Base-by-base conservation (phyloP, 2,797 vertebrate species). In the Neosilurus hyrtlii region DNA sequence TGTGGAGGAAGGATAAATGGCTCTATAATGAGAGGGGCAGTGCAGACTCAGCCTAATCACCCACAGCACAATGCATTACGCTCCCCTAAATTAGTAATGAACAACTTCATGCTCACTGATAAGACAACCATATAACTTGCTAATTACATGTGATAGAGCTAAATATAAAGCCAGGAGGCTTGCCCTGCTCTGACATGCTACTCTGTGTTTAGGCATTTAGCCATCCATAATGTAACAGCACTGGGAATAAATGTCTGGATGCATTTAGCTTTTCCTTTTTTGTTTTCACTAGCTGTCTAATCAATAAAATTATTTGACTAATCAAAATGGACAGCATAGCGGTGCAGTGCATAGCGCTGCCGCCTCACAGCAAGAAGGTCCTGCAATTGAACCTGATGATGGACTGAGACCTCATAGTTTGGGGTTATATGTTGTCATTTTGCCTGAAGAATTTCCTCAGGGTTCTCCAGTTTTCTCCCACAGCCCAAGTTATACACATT, bases 11-110 rank as follows among this genome's bases (percentile, higher is more conserved):
- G 80, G 79, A n/a, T 82, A 85, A 85, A 57, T 72, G 61, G 20
- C 24, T 62, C 14, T 61, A 20, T 85, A 82, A 85, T 80, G 76
- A 80, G 67, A 66, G 68, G 61, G 80, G 77, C 70, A 82, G 81
- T 80, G 83, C 67, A 37, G 73, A 57, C 74, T 65, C 80, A 79
- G 77, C 26, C 75, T 76, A 86, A 83, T 86, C 72, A 83, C 52
- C 81, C 72, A 71, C 16, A 81, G 72, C 76, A 61, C 71, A 66
- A 86, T 82, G 66, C 68, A 83, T 86, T 85, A 75, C 16, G 15
- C 66, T 71, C 54, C 22, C 8, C 49, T 85, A 70, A 86, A 86
- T 87, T 79, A 86, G 77, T 86, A 82, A 87, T 84, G 71, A 80
- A 59, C 73, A 78, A 82, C 73, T 65, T 83, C 73, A 2, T 26